Base-by-base conservation (phyloP, 2,113 vertebrate genomes). In the Pseudorhombus dupliciocellatus region DNA sequence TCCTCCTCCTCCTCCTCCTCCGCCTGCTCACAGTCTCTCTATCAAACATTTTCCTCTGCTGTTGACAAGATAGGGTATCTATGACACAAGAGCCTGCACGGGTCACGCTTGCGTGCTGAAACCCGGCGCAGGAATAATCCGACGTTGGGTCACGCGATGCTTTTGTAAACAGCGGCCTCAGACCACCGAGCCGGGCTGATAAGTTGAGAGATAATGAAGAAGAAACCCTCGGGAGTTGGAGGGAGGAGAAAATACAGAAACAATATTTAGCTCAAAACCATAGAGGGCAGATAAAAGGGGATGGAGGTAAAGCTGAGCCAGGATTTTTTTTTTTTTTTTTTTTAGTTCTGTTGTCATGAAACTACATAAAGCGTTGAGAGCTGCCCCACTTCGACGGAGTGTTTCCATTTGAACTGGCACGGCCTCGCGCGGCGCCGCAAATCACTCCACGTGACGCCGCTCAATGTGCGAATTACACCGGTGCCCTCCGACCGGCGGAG, bases 21-120 rank as follows among this genome's bases (percentile, higher is more conserved):
- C 16, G 14, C 8, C 48, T 31, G 51, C 53, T 66, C 51, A 75
- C 80, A 84, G 68, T 18, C 68, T 68, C 67, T 84, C 69, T 66
- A 73, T 88, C 78, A 72, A 75, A 64, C 66, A 42, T 75, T 84
- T 73, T 85, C 51, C 70, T 53, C 26, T 53, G 46, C 76, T 78
- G 79, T 55, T 85, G 84, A 86, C 83, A 75, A 81, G 71, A 73
- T 73, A 70, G 73, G 57, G 60, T 87, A 81, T 85, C 84, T 65
- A 44, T 85, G 81, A 85, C 84, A 83, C 75, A 76, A 74, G 75
- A 72, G 71, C 50, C 75, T 22, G 50, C 64, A 34, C 62, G 59
- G 44, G 55, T 80, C 77, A 86, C 12, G 68, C 76, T 80, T 37
- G 73, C 28, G 10, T 88, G 88, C 75, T 66, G 74, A 70, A 31